These are phyloP conservation scores for Aegotheles bennettii DNA, from an alignment of 2,113 vertebrate genomes.

Conservation along the genomic window DNA sequence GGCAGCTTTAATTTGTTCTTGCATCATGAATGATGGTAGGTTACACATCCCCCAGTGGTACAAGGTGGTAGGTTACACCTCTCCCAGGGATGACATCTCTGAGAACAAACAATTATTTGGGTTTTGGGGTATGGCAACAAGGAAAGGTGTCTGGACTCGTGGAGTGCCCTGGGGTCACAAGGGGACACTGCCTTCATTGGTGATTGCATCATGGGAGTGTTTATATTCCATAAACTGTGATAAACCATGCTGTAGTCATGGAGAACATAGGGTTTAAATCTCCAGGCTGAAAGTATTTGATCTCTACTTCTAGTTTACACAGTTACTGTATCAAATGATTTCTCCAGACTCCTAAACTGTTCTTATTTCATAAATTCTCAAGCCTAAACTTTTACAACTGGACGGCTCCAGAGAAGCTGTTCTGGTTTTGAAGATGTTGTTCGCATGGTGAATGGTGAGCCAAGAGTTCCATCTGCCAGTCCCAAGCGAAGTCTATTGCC, in stretches of 20 bases:
- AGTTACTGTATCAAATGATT: neutral
- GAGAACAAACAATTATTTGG: neutral
- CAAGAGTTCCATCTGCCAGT: neutral
- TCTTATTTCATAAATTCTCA: fast-evolving
- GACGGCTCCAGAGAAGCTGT: neutral
- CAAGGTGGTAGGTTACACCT: neutral
- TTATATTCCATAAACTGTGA: neutral
- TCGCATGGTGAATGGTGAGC: neutral
- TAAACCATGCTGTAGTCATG: neutral
- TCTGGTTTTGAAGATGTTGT: neutral
- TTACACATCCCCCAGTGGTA: neutral
- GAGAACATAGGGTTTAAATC: neutral
- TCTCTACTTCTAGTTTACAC: neutral
- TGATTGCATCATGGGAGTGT: neutral
- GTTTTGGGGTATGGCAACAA: neutral
- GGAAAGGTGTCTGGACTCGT: neutral
- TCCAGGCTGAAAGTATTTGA: neutral
- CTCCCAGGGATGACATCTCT: neutral
- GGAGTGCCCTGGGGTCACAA: neutral
- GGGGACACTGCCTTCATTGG: neutral
- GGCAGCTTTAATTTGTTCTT: neutral
- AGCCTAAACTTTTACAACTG: neutral
- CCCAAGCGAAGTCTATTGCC: fast-evolving
- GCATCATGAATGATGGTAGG: fast-evolving
- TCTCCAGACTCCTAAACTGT: neutral